Conservation (phyloP, 2,888 invertebrate genomes). For the Chloroclystis v-ata region DNA sequence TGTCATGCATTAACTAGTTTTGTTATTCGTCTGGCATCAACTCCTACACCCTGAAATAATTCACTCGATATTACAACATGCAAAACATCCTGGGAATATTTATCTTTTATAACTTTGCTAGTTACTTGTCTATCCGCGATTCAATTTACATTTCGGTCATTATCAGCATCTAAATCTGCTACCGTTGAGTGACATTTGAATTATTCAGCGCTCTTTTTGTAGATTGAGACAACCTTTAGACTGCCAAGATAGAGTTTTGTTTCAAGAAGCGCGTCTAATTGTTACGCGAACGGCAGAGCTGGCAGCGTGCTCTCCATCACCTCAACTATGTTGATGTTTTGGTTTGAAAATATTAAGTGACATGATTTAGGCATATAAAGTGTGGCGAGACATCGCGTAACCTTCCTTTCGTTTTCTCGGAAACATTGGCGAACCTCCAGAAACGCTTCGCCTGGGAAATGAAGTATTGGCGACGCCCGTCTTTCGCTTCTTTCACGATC, state of each 20-base stretch:
- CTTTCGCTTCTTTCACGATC: conserved; percentile 61
- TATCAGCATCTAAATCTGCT: conserved; percentile 14
- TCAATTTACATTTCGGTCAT: conserved; percentile 11
- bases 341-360: conserved; percentile 55
- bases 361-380: conserved; percentile 74
- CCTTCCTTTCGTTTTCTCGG: conserved; percentile 73
- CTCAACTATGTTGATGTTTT: conserved; percentile 39
- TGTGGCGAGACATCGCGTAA: conserved; percentile 73
- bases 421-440: conserved; percentile 67
- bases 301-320: conserved; percentile 33
- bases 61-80: conserved; percentile 16
- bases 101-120: neutral
- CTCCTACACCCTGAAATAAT: conserved; percentile 26
- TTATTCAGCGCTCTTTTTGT: conserved; percentile 19
- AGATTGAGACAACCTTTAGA: conserved; percentile 22
- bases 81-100: conserved; percentile 4
- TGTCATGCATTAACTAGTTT: conserved; percentile 31
- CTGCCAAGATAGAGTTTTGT: conserved; percentile 49
- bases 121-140: conserved; percentile 9
- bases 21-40: conserved; percentile 23
- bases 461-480: conserved; percentile 66
- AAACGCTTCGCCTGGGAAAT: conserved; percentile 62
- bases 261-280: conserved; percentile 43
- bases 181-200: conserved; percentile 18
- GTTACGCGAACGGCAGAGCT: conserved; percentile 32